Conservation (phyloP, 2,888 invertebrate genomes). For the Hermodice carunculata region DNA sequence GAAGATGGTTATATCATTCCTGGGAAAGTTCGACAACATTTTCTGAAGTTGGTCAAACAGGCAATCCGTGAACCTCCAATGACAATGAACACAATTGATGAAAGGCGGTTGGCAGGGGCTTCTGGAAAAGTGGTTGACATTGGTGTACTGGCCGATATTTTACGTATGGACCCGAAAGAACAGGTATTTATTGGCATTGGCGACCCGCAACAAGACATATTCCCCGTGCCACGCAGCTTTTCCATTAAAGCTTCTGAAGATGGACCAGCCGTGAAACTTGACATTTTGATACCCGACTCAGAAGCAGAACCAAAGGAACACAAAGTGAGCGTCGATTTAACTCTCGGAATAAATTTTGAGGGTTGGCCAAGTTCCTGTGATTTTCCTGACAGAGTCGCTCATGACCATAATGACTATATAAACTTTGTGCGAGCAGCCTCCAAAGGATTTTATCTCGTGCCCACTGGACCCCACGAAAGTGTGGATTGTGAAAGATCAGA, state of each 20-base stretch:
- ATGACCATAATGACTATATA: background rate
- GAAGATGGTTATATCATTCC: background rate
- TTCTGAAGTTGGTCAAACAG: background rate
- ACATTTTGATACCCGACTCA: background rate
- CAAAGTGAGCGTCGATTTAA: background rate
- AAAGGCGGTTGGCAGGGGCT: background rate
- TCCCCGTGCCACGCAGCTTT: background rate
- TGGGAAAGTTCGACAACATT: background rate
- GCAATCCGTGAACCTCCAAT: background rate
- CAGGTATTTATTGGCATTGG: background rate
- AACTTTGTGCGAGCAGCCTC: background rate
- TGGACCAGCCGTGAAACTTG: background rate
- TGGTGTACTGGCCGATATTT: background rate
- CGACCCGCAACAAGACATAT: background rate
- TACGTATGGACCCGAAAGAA: background rate
- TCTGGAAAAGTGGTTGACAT: slow-evolving; percentile 2
- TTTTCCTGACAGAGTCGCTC: background rate
- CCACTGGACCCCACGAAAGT: slow-evolving; percentile 1
- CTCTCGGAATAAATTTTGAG: background rate
- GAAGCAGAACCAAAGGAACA: background rate
- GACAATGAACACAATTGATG: background rate
- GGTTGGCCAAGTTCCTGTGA: background rate
- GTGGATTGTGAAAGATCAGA: background rate
- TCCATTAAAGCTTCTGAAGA: background rate
- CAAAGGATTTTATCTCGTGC: background rate